Evolutionary conservation across 2,797 vertebrate genomes (phyloP).

Genomic region (Momotus momota): DNA sequence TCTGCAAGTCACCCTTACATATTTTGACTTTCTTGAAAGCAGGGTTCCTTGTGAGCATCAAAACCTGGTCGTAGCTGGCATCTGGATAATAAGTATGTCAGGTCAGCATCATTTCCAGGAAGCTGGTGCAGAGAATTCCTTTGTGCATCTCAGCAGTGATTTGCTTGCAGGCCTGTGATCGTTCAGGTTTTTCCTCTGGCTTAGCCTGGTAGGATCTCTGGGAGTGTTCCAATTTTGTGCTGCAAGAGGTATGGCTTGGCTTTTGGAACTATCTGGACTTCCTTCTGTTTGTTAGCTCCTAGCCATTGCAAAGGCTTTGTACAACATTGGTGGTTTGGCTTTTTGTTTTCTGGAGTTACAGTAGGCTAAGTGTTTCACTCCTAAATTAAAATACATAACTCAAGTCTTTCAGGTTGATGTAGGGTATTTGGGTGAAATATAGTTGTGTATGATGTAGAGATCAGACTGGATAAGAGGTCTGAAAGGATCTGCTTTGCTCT

Average conservation of each 20-base stretch:
- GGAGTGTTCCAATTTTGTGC: not conserved
- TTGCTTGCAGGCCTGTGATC: not conserved
- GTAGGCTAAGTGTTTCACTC: not conserved
- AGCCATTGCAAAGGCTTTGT: not conserved
- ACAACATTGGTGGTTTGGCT: not conserved
- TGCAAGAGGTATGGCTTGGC: not conserved
- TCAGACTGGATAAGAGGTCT: not conserved
- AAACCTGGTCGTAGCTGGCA: not conserved
- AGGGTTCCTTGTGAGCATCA: not conserved
- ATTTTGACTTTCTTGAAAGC: not conserved
- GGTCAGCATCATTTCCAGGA: not conserved
- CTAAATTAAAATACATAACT: not conserved
- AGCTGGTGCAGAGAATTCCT: not conserved
- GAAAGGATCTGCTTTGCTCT: not conserved
- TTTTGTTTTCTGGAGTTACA: not conserved
- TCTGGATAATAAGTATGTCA: constrained; percentile 18
- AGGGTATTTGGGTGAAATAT: not conserved
- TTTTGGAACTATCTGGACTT: not conserved
- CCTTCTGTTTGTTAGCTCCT: not conserved
- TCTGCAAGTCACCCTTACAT: not conserved
- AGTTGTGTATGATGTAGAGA: not conserved
- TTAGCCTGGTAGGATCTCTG: not conserved
- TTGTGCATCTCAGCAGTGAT: not conserved
- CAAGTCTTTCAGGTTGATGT: not conserved
- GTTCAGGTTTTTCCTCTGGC: not conserved